phyloP scores from a whole-genome alignment of 2,113 vertebrate species.

The Leptosomus discolor region DNA sequence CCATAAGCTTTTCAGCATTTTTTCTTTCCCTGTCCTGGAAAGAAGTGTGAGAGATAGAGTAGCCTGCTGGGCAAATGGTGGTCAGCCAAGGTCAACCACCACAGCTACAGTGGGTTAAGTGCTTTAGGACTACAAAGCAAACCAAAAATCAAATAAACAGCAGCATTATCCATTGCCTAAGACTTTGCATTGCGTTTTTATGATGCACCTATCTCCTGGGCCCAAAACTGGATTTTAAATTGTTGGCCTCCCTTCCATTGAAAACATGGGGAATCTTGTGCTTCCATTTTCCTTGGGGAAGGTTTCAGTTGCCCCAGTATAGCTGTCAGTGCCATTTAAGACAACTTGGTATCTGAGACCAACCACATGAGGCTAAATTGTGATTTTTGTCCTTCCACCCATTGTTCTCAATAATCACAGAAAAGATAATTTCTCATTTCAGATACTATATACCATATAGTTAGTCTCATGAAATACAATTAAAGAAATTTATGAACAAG shows the following conservation, averaged over 20 bases:
- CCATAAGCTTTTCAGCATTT: background rate
- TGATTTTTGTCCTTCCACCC: background rate
- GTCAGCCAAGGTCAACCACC: background rate
- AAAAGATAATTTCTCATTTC: background rate
- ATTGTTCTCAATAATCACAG: background rate
- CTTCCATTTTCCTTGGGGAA: background rate
- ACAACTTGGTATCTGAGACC: background rate
- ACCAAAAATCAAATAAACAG: background rate
- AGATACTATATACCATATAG: background rate
- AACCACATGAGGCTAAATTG: background rate
- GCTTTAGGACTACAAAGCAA: background rate
- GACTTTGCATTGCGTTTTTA: background rate
- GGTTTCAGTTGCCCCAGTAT: background rate
- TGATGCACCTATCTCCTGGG: background rate
- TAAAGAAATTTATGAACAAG: background rate
- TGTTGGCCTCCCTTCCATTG: background rate
- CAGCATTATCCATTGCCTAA: background rate
- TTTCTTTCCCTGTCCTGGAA: background rate
- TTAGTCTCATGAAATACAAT: background rate
- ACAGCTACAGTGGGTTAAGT: background rate
- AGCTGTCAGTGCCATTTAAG: background rate
- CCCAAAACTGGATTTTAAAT: background rate
- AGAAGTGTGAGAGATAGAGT: background rate
- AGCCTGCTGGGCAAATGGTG: background rate
- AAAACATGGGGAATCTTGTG: background rate